Percentiles rank a stretch among this genome's conserved stretches.
Conservation (phyloP, 2,797 vertebrate genomes). For the Amblyraja radiata region DNA sequence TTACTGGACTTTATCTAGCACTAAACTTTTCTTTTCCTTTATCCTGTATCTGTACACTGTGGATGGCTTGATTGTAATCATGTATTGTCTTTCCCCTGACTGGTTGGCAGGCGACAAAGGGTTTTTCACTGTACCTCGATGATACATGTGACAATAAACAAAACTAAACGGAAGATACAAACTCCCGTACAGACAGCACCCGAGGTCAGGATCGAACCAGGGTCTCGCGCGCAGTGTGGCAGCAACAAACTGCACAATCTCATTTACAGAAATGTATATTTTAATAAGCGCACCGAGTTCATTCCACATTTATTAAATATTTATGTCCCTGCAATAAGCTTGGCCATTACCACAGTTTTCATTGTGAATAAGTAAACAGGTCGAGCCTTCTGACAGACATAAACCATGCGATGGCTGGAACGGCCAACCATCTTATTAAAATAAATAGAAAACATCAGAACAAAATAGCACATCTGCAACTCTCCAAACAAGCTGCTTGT, state of each 20-base stretch:
- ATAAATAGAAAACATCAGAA: constrained; percentile 12
- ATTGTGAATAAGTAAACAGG: constrained; percentile 21
- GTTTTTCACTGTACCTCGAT: no score
- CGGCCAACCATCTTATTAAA: not conserved
- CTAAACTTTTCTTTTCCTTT: no score
- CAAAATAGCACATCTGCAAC: not conserved
- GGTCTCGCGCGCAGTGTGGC: no score
- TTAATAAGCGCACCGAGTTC: not conserved
- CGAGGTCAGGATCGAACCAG: no score
- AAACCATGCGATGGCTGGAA: not conserved
- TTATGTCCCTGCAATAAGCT: not conserved
- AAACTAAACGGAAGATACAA: no score
- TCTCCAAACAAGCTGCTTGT: not conserved
- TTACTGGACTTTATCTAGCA: no score
- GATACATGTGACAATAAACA: no score
- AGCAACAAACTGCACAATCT: not conserved
- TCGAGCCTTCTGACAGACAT: not conserved
- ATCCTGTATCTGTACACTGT: no score
- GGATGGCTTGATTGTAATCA: no score
- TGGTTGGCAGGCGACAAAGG: no score
- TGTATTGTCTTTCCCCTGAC: no score
- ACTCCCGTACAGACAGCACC: no score
- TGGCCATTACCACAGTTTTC: not conserved
- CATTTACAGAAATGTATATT: not conserved
- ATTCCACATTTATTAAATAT: constrained; percentile 18